Percentiles rank a stretch among this genome's conserved stretches.
phyloP scores from a whole-genome alignment of 2,888 invertebrate genomes.

The Anagyrus pseudococci region DNA sequence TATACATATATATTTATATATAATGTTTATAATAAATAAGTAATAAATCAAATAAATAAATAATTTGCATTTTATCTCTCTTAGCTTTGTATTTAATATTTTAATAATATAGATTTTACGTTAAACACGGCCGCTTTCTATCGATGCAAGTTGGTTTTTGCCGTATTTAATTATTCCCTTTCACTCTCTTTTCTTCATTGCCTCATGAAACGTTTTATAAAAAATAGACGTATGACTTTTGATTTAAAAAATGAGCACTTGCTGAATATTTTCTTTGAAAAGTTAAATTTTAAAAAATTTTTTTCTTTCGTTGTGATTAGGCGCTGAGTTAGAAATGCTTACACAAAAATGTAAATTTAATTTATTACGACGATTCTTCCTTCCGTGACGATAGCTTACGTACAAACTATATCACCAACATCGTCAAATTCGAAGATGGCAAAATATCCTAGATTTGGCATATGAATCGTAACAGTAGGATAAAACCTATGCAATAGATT shows the following conservation, averaged over 20 bases:
- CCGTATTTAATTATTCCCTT: constrained; percentile 39
- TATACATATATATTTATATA: constrained; percentile 42
- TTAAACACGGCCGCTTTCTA: constrained; percentile 37
- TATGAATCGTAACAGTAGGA: constrained; percentile 34
- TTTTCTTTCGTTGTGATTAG: no score
- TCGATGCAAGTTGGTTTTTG: constrained; percentile 42
- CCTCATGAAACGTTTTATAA: constrained; percentile 33
- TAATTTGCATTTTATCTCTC: constrained; percentile 57
- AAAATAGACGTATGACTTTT: constrained; percentile 44
- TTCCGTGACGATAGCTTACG: not conserved
- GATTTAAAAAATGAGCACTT: no score
- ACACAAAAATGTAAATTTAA: constrained; percentile 18
- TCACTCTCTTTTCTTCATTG: constrained; percentile 16
- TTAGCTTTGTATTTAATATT: constrained; percentile 44
- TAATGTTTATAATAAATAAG: constrained; percentile 58
- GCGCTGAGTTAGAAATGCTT: constrained; percentile 33
- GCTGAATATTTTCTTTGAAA: no score
- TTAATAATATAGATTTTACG: constrained; percentile 32
- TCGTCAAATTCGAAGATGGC: constrained; percentile 38
- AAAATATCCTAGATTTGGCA: constrained; percentile 43
- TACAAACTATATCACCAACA: constrained; percentile 9
- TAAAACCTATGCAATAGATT: constrained; percentile 17
- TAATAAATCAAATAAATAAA: constrained; percentile 62
- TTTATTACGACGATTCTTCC: not conserved
- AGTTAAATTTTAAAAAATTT: no score